Evolutionary conservation across 2,797 vertebrate species (phyloP).

Genomic region (Rhincodon typus): DNA sequence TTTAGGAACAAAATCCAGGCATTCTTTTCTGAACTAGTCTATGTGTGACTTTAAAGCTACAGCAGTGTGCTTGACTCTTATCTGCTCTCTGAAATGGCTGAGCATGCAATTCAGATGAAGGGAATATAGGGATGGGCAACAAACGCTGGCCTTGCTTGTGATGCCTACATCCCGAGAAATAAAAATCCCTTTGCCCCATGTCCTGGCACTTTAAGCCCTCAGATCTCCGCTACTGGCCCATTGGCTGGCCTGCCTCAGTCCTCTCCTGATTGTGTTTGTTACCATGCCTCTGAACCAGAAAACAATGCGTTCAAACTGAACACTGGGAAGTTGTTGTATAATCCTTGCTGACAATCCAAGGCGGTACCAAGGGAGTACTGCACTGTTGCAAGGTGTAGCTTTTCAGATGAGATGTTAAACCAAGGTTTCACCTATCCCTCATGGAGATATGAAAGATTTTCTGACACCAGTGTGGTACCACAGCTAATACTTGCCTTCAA

Average conservation of each 20-base stretch:
- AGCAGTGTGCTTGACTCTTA: too few relatives aligned
- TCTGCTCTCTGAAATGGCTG: too few relatives aligned
- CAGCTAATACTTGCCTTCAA: not conserved
- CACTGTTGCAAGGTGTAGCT: too few relatives aligned
- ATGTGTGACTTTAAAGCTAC: too few relatives aligned
- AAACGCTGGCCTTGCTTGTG: too few relatives aligned
- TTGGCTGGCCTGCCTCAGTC: not conserved
- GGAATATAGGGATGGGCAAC: too few relatives aligned
- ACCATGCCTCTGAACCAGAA: not conserved
- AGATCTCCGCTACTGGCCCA: not conserved
- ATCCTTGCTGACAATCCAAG: not conserved
- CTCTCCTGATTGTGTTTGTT: not conserved
- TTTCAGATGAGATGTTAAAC: not conserved
- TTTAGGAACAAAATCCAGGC: too few relatives aligned
- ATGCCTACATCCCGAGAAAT: too few relatives aligned
- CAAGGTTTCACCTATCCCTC: not conserved
- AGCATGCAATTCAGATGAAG: too few relatives aligned
- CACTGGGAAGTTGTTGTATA: not conserved
- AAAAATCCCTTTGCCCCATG: not conserved
- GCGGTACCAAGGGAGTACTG: not conserved
- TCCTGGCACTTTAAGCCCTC: not conserved
- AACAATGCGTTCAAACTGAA: not conserved
- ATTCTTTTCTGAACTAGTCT: too few relatives aligned
- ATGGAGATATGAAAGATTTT: not conserved
- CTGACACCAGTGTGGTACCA: not conserved